These are phyloP conservation scores for Oenanthe melanoleuca DNA, from an alignment of 2,113 vertebrate genomes.

Conservation along the genomic window DNA sequence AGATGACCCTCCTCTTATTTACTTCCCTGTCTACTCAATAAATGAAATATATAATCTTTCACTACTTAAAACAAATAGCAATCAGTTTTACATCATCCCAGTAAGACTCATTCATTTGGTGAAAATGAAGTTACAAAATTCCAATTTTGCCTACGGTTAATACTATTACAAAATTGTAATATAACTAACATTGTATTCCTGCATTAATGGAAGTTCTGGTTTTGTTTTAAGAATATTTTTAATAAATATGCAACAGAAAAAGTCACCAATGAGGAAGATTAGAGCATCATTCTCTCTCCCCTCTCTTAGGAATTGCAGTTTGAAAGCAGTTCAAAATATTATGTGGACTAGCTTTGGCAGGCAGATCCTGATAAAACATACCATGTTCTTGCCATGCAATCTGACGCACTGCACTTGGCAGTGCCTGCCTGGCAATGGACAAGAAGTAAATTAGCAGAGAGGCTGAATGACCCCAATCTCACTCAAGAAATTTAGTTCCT, in stretches of 20 bases:
- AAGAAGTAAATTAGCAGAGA: slow-evolving; percentile 40
- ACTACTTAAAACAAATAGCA: neutral
- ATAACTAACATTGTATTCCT: neutral
- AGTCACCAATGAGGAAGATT: neutral
- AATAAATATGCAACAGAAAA: neutral
- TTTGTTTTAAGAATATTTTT: neutral
- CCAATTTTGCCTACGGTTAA: neutral
- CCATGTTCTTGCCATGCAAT: neutral
- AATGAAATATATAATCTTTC: neutral
- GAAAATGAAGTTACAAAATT: neutral
- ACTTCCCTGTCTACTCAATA: neutral
- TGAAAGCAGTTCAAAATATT: slow-evolving; percentile 24
- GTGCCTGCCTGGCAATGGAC: neutral
- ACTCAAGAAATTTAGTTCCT: neutral
- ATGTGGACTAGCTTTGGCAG: neutral
- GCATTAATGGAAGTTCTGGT: neutral
- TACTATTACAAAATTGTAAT: neutral
- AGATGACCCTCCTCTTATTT: neutral
- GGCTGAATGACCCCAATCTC: neutral
- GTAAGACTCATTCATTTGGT: neutral
- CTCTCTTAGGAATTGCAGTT: neutral
- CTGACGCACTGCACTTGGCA: neutral
- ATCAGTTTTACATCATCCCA: neutral
- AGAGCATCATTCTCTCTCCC: neutral
- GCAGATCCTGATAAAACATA: slow-evolving; percentile 16